Conservation (phyloP, 2,888 invertebrate species). For the Minunthozetes semirufus region DNA sequence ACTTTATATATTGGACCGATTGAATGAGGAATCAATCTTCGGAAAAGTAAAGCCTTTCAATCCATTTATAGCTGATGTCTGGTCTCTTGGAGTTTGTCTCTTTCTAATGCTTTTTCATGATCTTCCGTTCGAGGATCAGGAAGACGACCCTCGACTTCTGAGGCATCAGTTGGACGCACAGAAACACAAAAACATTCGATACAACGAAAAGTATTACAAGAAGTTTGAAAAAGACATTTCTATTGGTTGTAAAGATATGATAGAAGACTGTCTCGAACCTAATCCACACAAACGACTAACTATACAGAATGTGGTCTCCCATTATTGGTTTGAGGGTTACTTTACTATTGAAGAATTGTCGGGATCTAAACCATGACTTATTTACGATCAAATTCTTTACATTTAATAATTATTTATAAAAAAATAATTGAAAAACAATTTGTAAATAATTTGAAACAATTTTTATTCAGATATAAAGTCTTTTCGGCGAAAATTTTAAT, state of each 20-base stretch:
- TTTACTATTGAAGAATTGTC: neutral
- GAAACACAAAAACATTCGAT: neutral
- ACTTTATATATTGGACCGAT: neutral
- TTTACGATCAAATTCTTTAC: no score
- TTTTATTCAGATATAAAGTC: no score
- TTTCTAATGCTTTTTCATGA: neutral
- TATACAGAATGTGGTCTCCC: neutral
- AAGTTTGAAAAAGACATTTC: neutral
- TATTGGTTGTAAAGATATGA: neutral
- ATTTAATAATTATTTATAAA: no score
- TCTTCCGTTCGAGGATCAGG: neutral
- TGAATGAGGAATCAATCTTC: neutral
- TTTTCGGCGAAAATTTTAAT: no score
- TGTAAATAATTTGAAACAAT: no score
- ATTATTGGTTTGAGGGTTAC: neutral
- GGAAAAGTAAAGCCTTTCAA: neutral
- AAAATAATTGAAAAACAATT: no score
- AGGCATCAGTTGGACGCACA: neutral
- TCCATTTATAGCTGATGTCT: neutral
- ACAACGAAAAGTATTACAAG: neutral
- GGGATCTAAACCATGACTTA: no score
- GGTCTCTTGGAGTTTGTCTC: neutral
- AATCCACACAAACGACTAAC: neutral
- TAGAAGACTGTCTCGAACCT: neutral
- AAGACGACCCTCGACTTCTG: neutral